phyloP scores from a whole-genome alignment of 2,113 vertebrate species.

The Amphiprion percula region DNA sequence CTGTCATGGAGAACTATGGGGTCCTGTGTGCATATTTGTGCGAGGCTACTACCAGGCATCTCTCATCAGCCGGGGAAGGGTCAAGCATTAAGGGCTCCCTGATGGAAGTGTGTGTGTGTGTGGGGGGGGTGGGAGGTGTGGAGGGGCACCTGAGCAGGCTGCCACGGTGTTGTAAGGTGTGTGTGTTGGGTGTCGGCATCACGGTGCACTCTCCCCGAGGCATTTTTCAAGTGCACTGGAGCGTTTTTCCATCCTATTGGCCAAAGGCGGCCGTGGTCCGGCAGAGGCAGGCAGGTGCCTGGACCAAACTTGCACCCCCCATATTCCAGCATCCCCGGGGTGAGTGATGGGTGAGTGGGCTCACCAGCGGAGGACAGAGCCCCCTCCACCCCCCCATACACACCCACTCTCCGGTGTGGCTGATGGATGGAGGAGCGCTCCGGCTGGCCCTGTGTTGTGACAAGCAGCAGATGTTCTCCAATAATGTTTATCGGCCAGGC shows the following conservation, averaged over 20 bases:
- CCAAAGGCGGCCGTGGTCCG: slow-evolving; percentile 53
- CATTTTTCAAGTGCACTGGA: slow-evolving; percentile 80
- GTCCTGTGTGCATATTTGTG: slow-evolving; percentile 31
- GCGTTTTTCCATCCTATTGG: slow-evolving; percentile 59
- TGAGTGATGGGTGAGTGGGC: slow-evolving; percentile 78
- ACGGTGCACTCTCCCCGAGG: slow-evolving; percentile 40
- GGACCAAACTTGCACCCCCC: slow-evolving; percentile 54
- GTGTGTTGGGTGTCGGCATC: slow-evolving; percentile 31
- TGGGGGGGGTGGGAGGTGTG: background rate
- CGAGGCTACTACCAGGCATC: slow-evolving; percentile 35
- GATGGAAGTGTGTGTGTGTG: slow-evolving; percentile 43
- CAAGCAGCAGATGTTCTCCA: slow-evolving; percentile 88
- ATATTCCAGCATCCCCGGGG: slow-evolving; percentile 52
- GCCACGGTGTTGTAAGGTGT: slow-evolving; percentile 9
- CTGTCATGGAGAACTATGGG: slow-evolving; percentile 63
- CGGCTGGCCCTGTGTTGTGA: slow-evolving; percentile 80
- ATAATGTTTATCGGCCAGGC: slow-evolving; percentile 86
- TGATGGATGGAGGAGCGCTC: slow-evolving; percentile 81
- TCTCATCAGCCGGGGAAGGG: slow-evolving; percentile 62
- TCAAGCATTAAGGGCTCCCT: slow-evolving; percentile 66
- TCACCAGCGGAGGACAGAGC: slow-evolving; percentile 45
- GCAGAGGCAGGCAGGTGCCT: slow-evolving; percentile 71
- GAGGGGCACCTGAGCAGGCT: slow-evolving; percentile 44
- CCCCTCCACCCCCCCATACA: slow-evolving; percentile 12
- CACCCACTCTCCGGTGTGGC: slow-evolving; percentile 58